These are phyloP conservation scores for Myopa tessellatipennis DNA, from an alignment of 2,888 invertebrate species.

Conservation along the genomic window DNA sequence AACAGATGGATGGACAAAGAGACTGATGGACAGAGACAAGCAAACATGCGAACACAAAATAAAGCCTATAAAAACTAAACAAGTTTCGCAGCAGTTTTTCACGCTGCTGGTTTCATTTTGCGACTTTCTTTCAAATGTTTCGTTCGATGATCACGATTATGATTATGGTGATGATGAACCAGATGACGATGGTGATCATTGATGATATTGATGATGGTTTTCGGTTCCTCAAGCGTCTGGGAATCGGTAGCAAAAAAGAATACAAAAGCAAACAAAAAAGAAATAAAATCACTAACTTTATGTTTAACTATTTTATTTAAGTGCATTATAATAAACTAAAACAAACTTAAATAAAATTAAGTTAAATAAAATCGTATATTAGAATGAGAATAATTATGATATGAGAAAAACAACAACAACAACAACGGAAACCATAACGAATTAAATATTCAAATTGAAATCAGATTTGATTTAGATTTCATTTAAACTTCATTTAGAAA, in stretches of 20 bases:
- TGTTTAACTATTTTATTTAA: background rate
- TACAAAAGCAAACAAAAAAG: background rate
- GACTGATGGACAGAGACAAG: background rate
- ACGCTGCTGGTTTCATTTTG: constrained; percentile 35
- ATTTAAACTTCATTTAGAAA: too few species aligned
- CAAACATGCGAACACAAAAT: background rate
- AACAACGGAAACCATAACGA: too few species aligned
- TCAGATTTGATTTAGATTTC: too few species aligned
- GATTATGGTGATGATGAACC: too few species aligned
- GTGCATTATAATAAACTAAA: background rate
- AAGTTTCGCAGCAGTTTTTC: constrained; percentile 44
- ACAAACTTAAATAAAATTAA: background rate
- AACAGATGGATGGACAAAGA: constrained; percentile 22
- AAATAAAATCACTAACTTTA: background rate
- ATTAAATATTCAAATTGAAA: too few species aligned
- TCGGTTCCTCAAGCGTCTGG: background rate
- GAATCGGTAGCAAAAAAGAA: background rate
- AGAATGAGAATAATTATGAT: too few species aligned
- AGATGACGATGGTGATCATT: too few species aligned
- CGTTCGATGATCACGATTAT: constrained; percentile 2
- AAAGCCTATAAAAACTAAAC: constrained; percentile 26
- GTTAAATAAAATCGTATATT: too few species aligned
- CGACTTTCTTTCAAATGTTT: constrained; percentile 39
- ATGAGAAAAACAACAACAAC: too few species aligned
- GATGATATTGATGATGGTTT: background rate